These are phyloP conservation scores for Muscicapa adusta DNA, from an alignment of 2,113 vertebrate genomes.

Conservation along the genomic window DNA sequence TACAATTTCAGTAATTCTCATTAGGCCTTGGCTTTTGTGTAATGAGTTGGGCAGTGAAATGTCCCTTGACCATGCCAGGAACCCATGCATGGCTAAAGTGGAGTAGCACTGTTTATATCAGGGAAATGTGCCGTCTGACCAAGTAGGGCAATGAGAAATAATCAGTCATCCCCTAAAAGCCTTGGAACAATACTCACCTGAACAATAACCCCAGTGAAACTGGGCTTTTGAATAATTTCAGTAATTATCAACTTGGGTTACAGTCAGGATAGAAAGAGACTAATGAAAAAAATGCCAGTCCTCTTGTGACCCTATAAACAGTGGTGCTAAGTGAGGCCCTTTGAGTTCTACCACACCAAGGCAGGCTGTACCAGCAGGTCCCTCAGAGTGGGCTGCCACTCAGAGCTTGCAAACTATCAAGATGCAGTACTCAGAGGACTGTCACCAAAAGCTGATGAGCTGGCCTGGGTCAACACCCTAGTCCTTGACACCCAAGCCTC, in stretches of 20 bases:
- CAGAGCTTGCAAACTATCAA: not conserved
- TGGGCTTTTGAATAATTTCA: not conserved
- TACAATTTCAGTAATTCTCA: not conserved
- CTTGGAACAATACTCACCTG: not conserved
- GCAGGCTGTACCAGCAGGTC: not conserved
- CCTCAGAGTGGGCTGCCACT: not conserved
- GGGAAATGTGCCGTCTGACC: not conserved
- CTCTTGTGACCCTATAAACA: not conserved
- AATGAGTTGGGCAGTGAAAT: not conserved
- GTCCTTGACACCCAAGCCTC: not conserved
- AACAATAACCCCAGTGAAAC: not conserved
- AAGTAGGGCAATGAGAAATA: not conserved
- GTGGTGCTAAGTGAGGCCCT: not conserved
- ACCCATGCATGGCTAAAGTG: not conserved
- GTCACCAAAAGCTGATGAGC: not conserved
- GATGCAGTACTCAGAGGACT: not conserved
- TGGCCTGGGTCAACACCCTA: fast-evolving
- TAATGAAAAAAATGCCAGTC: not conserved
- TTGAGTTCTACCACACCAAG: not conserved
- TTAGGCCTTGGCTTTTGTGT: not conserved
- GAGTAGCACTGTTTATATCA: not conserved
- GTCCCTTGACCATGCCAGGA: not conserved
- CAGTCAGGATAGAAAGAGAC: not conserved
- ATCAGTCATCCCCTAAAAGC: not conserved
- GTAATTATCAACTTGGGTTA: not conserved